Conservation (phyloP, 92 coral and sea anemone species). For the Porites rus region DNA sequence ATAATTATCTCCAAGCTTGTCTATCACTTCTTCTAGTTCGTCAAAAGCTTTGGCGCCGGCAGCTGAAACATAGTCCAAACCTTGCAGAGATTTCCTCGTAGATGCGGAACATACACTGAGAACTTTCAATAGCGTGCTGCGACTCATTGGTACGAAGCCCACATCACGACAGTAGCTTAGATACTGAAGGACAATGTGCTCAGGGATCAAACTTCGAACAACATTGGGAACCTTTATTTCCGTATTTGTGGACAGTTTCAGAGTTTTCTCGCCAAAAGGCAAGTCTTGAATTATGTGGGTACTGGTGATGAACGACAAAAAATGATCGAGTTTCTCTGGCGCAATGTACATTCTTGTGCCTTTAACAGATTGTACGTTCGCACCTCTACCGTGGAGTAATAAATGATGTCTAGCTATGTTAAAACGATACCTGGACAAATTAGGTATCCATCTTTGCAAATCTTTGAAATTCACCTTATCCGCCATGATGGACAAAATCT, state of each 20-base stretch:
- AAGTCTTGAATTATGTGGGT: slow-evolving; percentile 55
- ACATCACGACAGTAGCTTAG: slow-evolving; percentile 47
- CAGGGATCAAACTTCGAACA: slow-evolving; percentile 59
- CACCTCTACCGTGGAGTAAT: slow-evolving; percentile 66
- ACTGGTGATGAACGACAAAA: slow-evolving; percentile 62
- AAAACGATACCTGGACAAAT: slow-evolving; percentile 60
- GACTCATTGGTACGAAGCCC: slow-evolving; percentile 66
- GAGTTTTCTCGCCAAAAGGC: slow-evolving; percentile 53
- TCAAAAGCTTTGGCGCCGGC: slow-evolving; percentile 62
- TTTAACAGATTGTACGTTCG: slow-evolving; percentile 30
- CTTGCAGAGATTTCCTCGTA: slow-evolving; percentile 42
- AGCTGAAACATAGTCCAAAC: too few species aligned
- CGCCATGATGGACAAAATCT: slow-evolving; percentile 65
- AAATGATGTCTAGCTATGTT: slow-evolving; percentile 64
- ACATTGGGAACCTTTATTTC: slow-evolving; percentile 65
- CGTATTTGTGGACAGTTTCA: slow-evolving; percentile 53
- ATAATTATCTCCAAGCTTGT: slow-evolving; percentile 51
- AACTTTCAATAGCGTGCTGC: slow-evolving; percentile 53
- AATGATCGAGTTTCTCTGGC: slow-evolving; percentile 63
- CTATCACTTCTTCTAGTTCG: slow-evolving; percentile 46
- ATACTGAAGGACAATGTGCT: slow-evolving; percentile 57
- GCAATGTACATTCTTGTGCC: slow-evolving; percentile 55
- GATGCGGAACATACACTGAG: slow-evolving; percentile 54
- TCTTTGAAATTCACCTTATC: slow-evolving; percentile 60
- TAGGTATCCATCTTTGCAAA: slow-evolving; percentile 56